Evolutionary conservation across 2,888 invertebrate genomes (phyloP).

Genomic region (Agrilus mali): DNA sequence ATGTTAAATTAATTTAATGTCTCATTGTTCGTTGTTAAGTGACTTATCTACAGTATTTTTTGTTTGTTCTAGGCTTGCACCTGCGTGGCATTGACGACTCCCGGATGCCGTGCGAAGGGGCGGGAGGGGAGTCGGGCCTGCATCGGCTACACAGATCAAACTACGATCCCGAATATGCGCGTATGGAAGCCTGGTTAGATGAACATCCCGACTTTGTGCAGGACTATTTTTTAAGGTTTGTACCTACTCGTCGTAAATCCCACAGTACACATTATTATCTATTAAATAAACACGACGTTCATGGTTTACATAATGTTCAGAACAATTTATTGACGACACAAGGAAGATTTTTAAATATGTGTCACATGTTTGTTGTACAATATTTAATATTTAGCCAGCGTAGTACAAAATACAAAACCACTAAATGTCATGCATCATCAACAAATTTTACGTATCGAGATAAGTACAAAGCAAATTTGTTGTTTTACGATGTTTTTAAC

Average conservation of each 20-base stretch:
- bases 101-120: conserved; percentile 55
- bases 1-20: neutral
- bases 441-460: too few relatives aligned
- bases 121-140: conserved; percentile 35
- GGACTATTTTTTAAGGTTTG: conserved; percentile 83
- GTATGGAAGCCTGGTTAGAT: conserved; percentile 92
- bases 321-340: too few relatives aligned
- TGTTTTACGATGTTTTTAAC: too few relatives aligned
- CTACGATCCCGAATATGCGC: conserved; percentile 78
- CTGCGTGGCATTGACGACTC: conserved; percentile 77
- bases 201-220: conserved; percentile 93
- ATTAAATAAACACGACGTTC: too few relatives aligned
- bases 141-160: conserved; percentile 32
- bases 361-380: too few relatives aligned
- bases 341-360: too few relatives aligned
- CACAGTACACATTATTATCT: too few relatives aligned
- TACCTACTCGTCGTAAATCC: neutral
- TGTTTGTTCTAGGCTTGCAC: conserved; percentile 60
- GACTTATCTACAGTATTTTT: neutral
- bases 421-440: too few relatives aligned
- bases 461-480: too few relatives aligned
- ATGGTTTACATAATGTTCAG: too few relatives aligned
- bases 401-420: too few relatives aligned
- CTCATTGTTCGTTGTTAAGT: neutral
- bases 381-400: too few relatives aligned